Evolutionary conservation across 2,888 invertebrate species (phyloP), one percentile per base, ranked within the genome.

Genomic region (Hofmannophila pseudospretella): DNA sequence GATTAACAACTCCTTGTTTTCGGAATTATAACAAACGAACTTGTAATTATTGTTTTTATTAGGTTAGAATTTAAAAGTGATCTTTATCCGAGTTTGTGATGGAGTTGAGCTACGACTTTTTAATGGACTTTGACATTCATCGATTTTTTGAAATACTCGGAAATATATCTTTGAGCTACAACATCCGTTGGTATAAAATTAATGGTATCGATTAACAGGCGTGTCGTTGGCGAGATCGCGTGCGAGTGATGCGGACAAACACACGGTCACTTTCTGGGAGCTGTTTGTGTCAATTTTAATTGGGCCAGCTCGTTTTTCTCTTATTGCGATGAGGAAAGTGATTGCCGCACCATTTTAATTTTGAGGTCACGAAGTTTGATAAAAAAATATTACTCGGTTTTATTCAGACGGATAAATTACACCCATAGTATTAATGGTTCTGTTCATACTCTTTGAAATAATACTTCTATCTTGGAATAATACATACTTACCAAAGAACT

Each of bases 201-300:
- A 77, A 82, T 80, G 77, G 71, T 70, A 72, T 79, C 79, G 81
- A 82, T 82, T 78, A 75, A 73, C 65, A 61, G 67, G 65, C 69
- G 69, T 68, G 67, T 51, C 58, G 41, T 51, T 51, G 43, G 37
- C 36, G 61, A 77, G 82, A 85, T 84, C 74, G 84, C 84, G 84
- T 84, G 84, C 79, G 67, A 65, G 63, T 74, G 81, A 80, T 80
- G 70, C 60, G 58, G 55, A 54, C 46, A 5, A 5, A 39, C 53
- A 27, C 27, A n/a, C 9, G 58, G 71, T 75, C 79, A 75, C 76
- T 67, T 71, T 67, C 67, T 69, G 77, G 77, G 65, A 74, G 74
- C 76, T 67, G 75, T 66, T 70, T 66, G 71, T 85, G 85, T 84
- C 80, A 81, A 73, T 71, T 84, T 84, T 86, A 85, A 85, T 85